A percentile compares a stretch with the other conserved stretches of the same genome.
These are phyloP conservation scores for Pseudorasbora parva DNA, from an alignment of 2,113 vertebrate species.

Conservation along the genomic window DNA sequence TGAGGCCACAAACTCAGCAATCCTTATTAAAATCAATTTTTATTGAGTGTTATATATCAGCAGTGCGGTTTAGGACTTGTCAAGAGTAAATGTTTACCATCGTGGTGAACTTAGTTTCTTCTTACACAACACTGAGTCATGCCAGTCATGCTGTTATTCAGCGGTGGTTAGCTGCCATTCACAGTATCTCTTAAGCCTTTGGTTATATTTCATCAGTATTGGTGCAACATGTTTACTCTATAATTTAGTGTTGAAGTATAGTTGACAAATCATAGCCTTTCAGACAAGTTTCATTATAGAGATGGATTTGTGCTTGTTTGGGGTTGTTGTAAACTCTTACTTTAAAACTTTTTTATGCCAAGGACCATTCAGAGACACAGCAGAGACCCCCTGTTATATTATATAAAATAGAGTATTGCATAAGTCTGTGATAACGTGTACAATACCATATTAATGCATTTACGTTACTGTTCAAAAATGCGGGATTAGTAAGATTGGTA, in stretches of 20 bases:
- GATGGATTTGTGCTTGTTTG: neutral
- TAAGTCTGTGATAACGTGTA: too few relatives aligned
- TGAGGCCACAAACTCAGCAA: neutral
- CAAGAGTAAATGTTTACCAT: slow-evolving; percentile 52
- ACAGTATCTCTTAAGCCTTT: neutral
- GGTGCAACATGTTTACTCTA: slow-evolving; percentile 6
- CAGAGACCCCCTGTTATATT: too few relatives aligned
- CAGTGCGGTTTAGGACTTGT: neutral
- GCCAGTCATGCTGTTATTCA: slow-evolving; percentile 1
- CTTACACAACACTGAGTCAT: slow-evolving; percentile 36
- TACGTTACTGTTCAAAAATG: too few relatives aligned
- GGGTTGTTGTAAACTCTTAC: too few relatives aligned
- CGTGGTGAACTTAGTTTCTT: slow-evolving; percentile 40
- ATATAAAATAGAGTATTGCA: too few relatives aligned
- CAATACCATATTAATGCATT: too few relatives aligned
- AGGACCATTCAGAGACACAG: too few relatives aligned
- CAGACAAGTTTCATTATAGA: neutral
- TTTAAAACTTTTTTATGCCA: neutral
- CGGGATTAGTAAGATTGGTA: too few relatives aligned
- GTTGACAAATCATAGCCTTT: neutral
- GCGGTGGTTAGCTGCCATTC: neutral
- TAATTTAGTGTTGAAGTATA: slow-evolving; percentile 5
- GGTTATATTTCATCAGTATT: neutral
- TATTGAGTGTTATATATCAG: neutral
- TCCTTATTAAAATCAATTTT: neutral